Evolutionary conservation across 2,113 vertebrate genomes (phyloP).

Genomic region (Pholis gunnellus): DNA sequence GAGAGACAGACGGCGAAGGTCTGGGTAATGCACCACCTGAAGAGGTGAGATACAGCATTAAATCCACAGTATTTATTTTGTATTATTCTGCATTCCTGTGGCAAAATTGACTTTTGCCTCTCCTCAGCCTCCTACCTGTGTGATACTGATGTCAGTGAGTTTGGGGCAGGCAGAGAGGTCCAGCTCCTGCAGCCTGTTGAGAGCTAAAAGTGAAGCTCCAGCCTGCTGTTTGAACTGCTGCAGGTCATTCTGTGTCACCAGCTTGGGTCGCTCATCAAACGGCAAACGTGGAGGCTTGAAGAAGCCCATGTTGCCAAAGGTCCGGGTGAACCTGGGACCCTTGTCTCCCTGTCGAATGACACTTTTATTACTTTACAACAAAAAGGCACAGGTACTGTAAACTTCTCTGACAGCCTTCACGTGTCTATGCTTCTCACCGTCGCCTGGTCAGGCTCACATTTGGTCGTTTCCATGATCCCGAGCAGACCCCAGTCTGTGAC

Average conservation of each 20-base stretch:
- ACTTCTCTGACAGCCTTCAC: neutral
- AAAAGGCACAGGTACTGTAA: neutral
- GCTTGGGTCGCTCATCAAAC: slow-evolving; percentile 76
- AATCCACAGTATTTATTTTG: neutral
- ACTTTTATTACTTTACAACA: neutral
- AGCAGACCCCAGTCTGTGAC: slow-evolving; percentile 88
- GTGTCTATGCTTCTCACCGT: slow-evolving; percentile 62
- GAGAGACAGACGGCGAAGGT: slow-evolving; percentile 85
- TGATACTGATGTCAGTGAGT: slow-evolving; percentile 87
- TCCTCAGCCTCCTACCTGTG: slow-evolving; percentile 75
- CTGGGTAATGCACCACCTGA: slow-evolving; percentile 80
- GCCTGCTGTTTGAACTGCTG: slow-evolving; percentile 67
- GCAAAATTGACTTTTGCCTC: fast-evolving
- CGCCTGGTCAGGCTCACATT: slow-evolving; percentile 50
- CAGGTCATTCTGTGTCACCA: slow-evolving; percentile 74
- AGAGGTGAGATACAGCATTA: neutral
- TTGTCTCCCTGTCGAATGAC: slow-evolving; percentile 68
- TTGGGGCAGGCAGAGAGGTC: slow-evolving; percentile 88
- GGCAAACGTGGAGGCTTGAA: slow-evolving; percentile 79
- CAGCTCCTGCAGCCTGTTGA: slow-evolving; percentile 84
- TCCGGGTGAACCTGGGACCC: slow-evolving; percentile 83
- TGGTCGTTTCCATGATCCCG: slow-evolving; percentile 77
- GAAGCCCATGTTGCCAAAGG: slow-evolving; percentile 87
- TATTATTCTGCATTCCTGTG: neutral
- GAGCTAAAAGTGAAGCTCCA: slow-evolving; percentile 79